Base-by-base conservation (phyloP, 2,113 vertebrate genomes). In the Caloenas nicobarica region DNA sequence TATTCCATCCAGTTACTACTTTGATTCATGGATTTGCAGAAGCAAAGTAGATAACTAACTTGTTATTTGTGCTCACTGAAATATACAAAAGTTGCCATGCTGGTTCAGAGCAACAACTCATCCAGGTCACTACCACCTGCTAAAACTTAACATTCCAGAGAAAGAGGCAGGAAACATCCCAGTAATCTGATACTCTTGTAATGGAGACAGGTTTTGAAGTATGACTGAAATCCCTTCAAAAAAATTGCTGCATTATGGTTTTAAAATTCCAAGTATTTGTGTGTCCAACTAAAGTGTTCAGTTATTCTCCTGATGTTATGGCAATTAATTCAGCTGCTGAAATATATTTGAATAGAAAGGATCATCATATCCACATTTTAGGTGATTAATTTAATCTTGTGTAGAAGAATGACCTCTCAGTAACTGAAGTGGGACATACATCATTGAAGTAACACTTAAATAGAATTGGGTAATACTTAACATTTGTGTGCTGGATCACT, bases 401-500 rank as follows among this genome's bases (percentile, higher is more conserved):
- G 33, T 80, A 42, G 61, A 86, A 66, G 46, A 91, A 60, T 88
- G 54, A 65, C 79, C 40, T 91, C 68, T 85, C 36, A 33, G 42
- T 77, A 70, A 77, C 29, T 77, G 78, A 95, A 89, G 50, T 40
- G 73, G 29, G 79, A 81, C 36, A 57, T 70, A 19, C 0, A 84
- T 87, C 18, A 72, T 89, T 91, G 73, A 88, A 88, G 50, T 80
- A 95, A 86, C 3, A 3, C 84, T 85, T 85, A 82, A 61, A 54
- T 28, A 72, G 48, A 76, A 80, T 44, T 79, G 34, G 36, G 11
- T 69, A 56, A 44, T 65, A 58, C 48, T 88, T 87, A 68, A 62
- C 31, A n/a, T 60, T 85, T 85, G 26, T 88, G 70, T 95, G 58
- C 74, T 85, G 86, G 92, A 66, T 92, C 88, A 77, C 60, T 96